Evolutionary conservation across 2,797 vertebrate species (phyloP), one percentile per base, ranked within the genome.

Genomic region (Rhinichthys osculus): DNA sequence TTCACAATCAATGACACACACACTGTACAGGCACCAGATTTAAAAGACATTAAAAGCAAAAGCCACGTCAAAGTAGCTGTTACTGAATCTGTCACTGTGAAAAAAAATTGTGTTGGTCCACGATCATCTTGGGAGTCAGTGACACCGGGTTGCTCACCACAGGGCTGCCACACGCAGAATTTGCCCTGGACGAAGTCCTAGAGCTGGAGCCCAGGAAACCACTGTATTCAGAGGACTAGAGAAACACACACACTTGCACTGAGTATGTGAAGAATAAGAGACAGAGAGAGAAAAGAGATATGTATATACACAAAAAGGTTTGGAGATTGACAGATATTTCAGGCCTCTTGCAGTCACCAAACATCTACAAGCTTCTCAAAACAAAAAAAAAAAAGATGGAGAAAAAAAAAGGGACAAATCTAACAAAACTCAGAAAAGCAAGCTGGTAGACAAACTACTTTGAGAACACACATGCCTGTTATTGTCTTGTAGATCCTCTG

Each of bases 131-230:
- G n/a, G 73, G 23, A 27, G 40, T 50, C 81, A 73, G 52, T 30
- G 70, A 40, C 64, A 35, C 38, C 1, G 21, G 82, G 87, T 57
- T 90, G 94, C 98, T 99, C 96, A 99, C 98, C 98, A 98, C 97
- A 42, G 98, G 98, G 91, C 98, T 99, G 94, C 96, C 92, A 8
- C 97, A 96, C 78, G 97, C 97, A 59, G 98, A 99, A 90, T 96
- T 96, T 91, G 97, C 96, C 94, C 97, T 96, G 92, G 97, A 98
- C 40, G 98, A 98, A 7, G 95, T 92, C 78, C 97, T 96, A 90
- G 98, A 99, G 93, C 96, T 91, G 10, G 96, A 97, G 64, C 95
- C 94, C 87, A 95, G 95, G 92, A 96, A 96, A 90, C 95, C 94
- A 91, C 94, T 94, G 94, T 95, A 97, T 52, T 98, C 97, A 0